phyloP scores from a whole-genome alignment of 1,140 invertebrate genomes.

The Oryzaephilus surinamensis region DNA sequence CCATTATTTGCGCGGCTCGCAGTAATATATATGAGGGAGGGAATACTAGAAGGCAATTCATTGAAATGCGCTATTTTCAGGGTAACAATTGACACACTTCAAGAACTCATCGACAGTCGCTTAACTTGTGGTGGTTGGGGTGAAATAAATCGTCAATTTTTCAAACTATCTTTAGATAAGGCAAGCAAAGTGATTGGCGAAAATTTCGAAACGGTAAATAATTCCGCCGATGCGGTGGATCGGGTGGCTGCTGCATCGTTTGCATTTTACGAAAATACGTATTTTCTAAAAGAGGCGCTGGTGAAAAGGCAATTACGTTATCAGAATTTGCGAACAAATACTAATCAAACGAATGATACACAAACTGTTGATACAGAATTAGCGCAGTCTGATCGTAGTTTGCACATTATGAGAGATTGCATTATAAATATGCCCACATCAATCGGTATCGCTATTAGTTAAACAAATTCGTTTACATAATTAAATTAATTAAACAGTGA shows the following conservation, averaged over 20 bases:
- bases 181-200: slow-evolving; percentile 51
- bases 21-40: neutral
- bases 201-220: slow-evolving; percentile 50
- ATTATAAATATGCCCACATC: slow-evolving; percentile 70
- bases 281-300: slow-evolving; percentile 53
- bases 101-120: slow-evolving; percentile 51
- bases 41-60: neutral
- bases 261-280: slow-evolving; percentile 71
- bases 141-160: slow-evolving; percentile 55
- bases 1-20: neutral
- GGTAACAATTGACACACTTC: slow-evolving; percentile 64
- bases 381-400: slow-evolving; percentile 38
- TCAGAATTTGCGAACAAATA: slow-evolving; percentile 11
- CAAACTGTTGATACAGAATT: slow-evolving; percentile 3
- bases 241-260: slow-evolving; percentile 56
- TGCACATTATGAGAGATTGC: slow-evolving; percentile 73
- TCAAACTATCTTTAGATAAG: slow-evolving; percentile 53
- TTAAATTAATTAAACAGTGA: neutral
- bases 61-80: slow-evolving; percentile 35
- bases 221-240: slow-evolving; percentile 46
- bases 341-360: neutral
- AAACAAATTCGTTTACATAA: neutral
- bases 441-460: too few relatives aligned
- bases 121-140: slow-evolving; percentile 58
- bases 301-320: slow-evolving; percentile 42